Evolutionary conservation across 1,140 invertebrate genomes (phyloP).

Genomic region (Pseudomyrmex pallidus): DNA sequence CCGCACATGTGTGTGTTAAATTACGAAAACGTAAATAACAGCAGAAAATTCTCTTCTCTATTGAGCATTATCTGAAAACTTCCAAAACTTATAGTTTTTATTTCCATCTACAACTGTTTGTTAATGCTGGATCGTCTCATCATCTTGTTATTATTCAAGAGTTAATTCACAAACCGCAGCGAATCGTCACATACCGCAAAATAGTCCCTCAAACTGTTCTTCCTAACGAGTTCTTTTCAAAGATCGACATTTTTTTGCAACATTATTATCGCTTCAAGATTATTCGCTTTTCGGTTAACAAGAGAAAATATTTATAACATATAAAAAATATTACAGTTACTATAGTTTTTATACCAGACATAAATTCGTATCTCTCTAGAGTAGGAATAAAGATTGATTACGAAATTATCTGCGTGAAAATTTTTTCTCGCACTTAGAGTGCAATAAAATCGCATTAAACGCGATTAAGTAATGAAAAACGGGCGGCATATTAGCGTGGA

Average conservation of each 20-base stretch:
- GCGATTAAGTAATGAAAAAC: slow-evolving; percentile 36
- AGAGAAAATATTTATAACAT: background rate
- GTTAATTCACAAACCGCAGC: slow-evolving; percentile 47
- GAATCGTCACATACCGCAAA: slow-evolving; percentile 57
- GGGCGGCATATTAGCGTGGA: background rate
- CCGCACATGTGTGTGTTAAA: background rate
- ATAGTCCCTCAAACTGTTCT: slow-evolving; percentile 31
- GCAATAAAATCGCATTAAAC: slow-evolving; percentile 9
- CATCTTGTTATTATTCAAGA: slow-evolving; percentile 62
- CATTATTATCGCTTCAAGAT: background rate
- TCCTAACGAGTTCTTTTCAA: slow-evolving; percentile 18
- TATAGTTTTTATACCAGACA: background rate
- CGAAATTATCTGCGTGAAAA: background rate
- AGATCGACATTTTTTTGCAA: slow-evolving; percentile 24
- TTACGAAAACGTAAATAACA: slow-evolving; percentile 34
- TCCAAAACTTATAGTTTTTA: slow-evolving; percentile 39
- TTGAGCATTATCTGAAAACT: slow-evolving; percentile 58
- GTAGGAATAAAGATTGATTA: no score
- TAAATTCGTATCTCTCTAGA: no score
- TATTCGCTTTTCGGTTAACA: background rate
- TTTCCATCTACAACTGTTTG: slow-evolving; percentile 63
- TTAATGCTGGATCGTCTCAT: slow-evolving; percentile 61
- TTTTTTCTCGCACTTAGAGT: background rate
- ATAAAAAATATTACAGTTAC: background rate
- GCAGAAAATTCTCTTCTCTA: slow-evolving; percentile 53